Evolutionary conservation across 2,797 vertebrate species (phyloP).

Genomic region (Lithobates pipiens): DNA sequence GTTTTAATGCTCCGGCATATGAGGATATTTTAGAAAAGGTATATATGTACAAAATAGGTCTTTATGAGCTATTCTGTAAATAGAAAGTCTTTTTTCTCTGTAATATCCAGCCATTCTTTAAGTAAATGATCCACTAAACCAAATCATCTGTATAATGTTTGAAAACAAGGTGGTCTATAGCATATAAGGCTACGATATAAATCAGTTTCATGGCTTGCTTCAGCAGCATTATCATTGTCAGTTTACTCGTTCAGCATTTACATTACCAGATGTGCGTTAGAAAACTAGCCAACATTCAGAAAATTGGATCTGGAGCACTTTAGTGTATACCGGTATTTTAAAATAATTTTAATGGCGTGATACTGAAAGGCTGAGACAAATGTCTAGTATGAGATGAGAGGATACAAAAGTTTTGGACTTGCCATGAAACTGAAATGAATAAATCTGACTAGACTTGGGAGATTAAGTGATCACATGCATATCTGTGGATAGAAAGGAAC

Average conservation of each 20-base stretch:
- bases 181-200: conserved; percentile 3
- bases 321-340: neutral
- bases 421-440: neutral
- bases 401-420: neutral
- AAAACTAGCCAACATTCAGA: conserved; percentile 38
- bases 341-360: conserved; percentile 17
- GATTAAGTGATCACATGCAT: neutral
- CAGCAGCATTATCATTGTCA: neutral
- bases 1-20: too few relatives aligned
- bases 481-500: neutral
- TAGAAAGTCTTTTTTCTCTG: too few relatives aligned
- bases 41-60: too few relatives aligned
- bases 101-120: too few relatives aligned
- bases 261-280: conserved; percentile 22
- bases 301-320: conserved; percentile 16
- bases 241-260: neutral
- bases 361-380: conserved; percentile 23
- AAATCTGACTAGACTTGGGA: neutral
- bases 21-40: too few relatives aligned
- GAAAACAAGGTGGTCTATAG: conserved; percentile 7
- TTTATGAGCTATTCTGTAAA: too few relatives aligned
- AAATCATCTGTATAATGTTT: neutral
- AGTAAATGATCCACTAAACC: too few relatives aligned
- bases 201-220: conserved; percentile 20
- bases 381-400: conserved; percentile 14